These are phyloP conservation scores for Micromys minutus DNA, from an alignment of 2,113 vertebrate species.

Conservation along the genomic window DNA sequence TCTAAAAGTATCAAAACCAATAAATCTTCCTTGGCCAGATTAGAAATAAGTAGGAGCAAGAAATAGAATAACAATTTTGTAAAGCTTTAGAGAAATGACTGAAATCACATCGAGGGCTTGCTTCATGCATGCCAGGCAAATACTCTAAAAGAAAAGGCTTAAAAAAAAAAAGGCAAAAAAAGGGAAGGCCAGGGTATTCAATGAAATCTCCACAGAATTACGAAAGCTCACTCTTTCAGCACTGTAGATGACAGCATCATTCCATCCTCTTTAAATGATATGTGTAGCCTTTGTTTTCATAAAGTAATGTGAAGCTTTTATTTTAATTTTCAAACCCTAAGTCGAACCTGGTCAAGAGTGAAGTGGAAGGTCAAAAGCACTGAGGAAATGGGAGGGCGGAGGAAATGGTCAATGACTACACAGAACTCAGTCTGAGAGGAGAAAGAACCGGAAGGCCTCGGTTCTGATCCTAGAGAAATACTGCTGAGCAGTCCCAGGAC, in stretches of 20 bases:
- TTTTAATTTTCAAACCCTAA: slow-evolving; percentile 28
- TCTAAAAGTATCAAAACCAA: slow-evolving; percentile 16
- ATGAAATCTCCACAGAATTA: not conserved
- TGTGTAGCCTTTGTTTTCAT: slow-evolving; percentile 7
- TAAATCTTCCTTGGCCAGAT: slow-evolving; percentile 9
- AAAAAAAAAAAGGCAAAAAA: slow-evolving; percentile 53
- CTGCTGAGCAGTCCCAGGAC: not conserved
- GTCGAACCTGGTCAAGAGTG: not conserved
- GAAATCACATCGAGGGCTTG: not conserved
- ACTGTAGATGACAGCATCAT: not conserved
- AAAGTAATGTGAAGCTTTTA: slow-evolving; percentile 10
- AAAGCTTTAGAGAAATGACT: slow-evolving; percentile 19
- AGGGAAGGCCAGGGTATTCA: slow-evolving; percentile 15
- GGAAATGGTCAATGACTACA: not conserved
- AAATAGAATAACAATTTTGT: slow-evolving; percentile 43
- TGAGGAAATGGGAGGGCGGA: not conserved
- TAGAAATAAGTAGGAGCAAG: slow-evolving; percentile 38
- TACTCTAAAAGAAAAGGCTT: no score
- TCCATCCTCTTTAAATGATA: slow-evolving; percentile 1
- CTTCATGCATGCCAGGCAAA: not conserved
- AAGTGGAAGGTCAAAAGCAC: not conserved
- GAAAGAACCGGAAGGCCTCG: not conserved
- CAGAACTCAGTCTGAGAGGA: not conserved
- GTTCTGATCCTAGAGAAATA: slow-evolving; percentile 20
- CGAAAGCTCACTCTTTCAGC: not conserved